Percentiles rank a stretch among this genome's conserved stretches.
These are phyloP conservation scores for Metellina segmentata DNA, from an alignment of 2,888 invertebrate genomes.

Conservation along the genomic window DNA sequence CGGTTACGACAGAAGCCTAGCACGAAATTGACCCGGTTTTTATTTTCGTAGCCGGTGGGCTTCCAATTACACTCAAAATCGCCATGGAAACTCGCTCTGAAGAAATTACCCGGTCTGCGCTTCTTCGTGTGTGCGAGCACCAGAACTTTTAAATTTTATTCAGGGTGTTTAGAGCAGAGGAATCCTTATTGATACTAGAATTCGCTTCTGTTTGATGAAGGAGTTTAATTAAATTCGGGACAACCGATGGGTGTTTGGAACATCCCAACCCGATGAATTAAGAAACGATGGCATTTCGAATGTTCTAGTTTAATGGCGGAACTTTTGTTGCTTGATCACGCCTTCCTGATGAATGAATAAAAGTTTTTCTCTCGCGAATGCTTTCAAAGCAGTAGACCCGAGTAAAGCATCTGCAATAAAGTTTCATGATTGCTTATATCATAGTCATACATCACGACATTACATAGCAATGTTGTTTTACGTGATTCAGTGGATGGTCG, in stretches of 20 bases:
- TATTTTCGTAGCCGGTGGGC: constrained; percentile 15
- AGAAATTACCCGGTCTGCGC: neutral
- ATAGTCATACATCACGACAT: too few relatives aligned
- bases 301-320: too few relatives aligned
- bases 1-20: neutral
- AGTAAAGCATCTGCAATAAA: too few relatives aligned
- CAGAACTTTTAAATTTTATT: constrained; percentile 19
- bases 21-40: constrained; percentile 14
- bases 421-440: too few relatives aligned
- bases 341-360: too few relatives aligned
- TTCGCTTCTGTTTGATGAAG: constrained; percentile 5
- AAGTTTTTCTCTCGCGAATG: too few relatives aligned
- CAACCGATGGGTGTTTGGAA: neutral
- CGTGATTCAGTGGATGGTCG: too few relatives aligned
- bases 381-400: too few relatives aligned
- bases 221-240: constrained; percentile 28
- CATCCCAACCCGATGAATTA: neutral
- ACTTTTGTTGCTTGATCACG: too few relatives aligned
- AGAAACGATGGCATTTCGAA: neutral
- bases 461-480: too few relatives aligned
- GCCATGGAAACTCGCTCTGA: constrained; percentile 47
- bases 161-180: neutral
- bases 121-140: neutral
- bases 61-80: constrained; percentile 42
- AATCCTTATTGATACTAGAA: constrained; percentile 10